Conservation (phyloP, 2,797 vertebrate genomes). For the Muscicapa striata region DNA sequence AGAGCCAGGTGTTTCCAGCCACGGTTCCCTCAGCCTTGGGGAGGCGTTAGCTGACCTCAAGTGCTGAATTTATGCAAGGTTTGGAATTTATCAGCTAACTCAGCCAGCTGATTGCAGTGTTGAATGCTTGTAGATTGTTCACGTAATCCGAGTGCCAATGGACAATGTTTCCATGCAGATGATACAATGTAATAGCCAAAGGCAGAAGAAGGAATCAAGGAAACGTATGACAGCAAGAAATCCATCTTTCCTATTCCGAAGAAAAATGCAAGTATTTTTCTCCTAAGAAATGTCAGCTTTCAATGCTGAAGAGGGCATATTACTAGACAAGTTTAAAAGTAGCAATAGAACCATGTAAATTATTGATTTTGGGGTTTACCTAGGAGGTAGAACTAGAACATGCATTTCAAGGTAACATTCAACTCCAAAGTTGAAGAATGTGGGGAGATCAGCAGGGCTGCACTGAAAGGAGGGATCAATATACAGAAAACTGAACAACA, state of each 20-base stretch:
- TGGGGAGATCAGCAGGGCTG: background rate
- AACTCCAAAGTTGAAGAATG: background rate
- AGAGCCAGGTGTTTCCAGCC: background rate
- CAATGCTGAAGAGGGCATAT: background rate
- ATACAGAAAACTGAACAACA: background rate
- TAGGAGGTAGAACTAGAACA: background rate
- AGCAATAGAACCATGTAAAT: background rate
- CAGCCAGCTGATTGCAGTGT: background rate
- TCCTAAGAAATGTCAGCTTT: background rate
- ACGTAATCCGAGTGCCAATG: background rate
- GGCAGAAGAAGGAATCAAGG: background rate
- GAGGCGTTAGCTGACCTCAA: background rate
- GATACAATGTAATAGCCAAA: background rate
- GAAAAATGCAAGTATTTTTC: background rate
- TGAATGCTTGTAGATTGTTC: background rate
- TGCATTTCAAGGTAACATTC: background rate
- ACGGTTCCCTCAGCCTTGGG: background rate
- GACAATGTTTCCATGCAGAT: background rate
- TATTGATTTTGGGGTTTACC: background rate
- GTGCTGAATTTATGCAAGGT: rapidly evolving
- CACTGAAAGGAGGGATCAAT: background rate
- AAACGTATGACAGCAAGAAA: background rate
- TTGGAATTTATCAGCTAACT: background rate
- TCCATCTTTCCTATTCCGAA: background rate
- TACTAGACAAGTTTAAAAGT: background rate